A percentile compares a stretch with the other conserved stretches of the same genome.
These are phyloP conservation scores for Lasioglossum albipes DNA, from an alignment of 1,140 invertebrate species.

Conservation along the genomic window DNA sequence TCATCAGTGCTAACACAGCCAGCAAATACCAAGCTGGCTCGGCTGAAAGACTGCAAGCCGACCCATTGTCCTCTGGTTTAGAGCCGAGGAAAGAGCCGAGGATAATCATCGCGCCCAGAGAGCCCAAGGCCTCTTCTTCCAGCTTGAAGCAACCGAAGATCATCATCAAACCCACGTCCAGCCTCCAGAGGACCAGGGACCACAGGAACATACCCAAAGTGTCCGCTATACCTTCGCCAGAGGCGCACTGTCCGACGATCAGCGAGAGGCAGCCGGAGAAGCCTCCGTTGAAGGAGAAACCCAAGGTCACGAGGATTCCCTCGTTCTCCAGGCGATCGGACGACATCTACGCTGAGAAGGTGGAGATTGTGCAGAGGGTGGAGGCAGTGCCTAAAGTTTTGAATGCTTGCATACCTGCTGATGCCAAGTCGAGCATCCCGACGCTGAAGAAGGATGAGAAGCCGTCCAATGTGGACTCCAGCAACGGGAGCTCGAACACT, in stretches of 20 bases:
- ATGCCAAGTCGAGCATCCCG: slow-evolving; percentile 66
- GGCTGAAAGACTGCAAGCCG: background rate
- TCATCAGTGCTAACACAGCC: background rate
- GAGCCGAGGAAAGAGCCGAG: slow-evolving; percentile 51
- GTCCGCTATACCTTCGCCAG: slow-evolving; percentile 74
- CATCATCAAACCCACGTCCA: slow-evolving; percentile 79
- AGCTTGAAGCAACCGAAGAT: slow-evolving; percentile 76
- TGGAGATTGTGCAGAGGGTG: slow-evolving; percentile 64
- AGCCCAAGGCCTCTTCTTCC: slow-evolving; percentile 31
- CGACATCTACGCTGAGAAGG: slow-evolving; percentile 64
- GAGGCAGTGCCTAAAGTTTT: slow-evolving; percentile 56
- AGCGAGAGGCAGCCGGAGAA: slow-evolving; percentile 52
- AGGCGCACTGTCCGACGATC: slow-evolving; percentile 59
- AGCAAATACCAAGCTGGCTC: background rate
- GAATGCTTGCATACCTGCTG: slow-evolving; percentile 35
- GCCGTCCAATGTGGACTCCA: slow-evolving; percentile 59
- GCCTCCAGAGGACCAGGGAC: slow-evolving; percentile 67
- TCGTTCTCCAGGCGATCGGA: slow-evolving; percentile 65
- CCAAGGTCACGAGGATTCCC: slow-evolving; percentile 70
- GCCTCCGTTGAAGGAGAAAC: slow-evolving; percentile 67
- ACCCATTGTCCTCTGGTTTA: background rate
- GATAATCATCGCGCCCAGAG: slow-evolving; percentile 62
- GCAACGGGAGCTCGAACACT: slow-evolving; percentile 62
- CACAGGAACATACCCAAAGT: slow-evolving; percentile 77
- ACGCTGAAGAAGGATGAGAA: slow-evolving; percentile 57